phyloP scores from a whole-genome alignment of 2,888 invertebrate genomes.

The Taenaris catops region DNA sequence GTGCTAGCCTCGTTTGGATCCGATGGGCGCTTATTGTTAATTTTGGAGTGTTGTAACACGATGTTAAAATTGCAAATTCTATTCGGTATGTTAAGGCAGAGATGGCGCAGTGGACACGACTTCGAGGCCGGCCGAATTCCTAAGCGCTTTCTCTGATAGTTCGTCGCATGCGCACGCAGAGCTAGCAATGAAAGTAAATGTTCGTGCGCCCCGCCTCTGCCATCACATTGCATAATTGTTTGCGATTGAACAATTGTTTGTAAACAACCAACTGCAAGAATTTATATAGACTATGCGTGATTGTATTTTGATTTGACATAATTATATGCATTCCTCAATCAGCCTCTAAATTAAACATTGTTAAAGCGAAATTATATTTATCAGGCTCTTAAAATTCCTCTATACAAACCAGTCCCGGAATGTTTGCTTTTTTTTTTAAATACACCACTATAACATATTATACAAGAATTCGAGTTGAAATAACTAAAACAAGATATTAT shows the following conservation, averaged over 20 bases:
- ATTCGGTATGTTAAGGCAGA: conserved; percentile 15
- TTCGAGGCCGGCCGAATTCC: conserved; percentile 62
- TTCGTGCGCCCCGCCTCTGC: conserved; percentile 50
- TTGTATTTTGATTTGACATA: conserved; percentile 48
- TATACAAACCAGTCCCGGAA: too few relatives aligned
- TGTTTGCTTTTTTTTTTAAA: too few relatives aligned
- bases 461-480: conserved; percentile 3
- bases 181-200: conserved; percentile 71
- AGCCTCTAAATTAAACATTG: conserved; percentile 4
- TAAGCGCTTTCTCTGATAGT: conserved; percentile 70
- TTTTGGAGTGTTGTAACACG: conserved; percentile 6
- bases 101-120: conserved; percentile 13
- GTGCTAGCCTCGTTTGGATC: conserved; percentile 6
- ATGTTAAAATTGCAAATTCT: conserved; percentile 15
- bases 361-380: conserved; percentile 13
- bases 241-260: conserved; percentile 71
- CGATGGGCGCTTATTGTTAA: conserved; percentile 12
- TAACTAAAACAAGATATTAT: conserved; percentile 5
- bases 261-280: conserved; percentile 62
- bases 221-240: conserved; percentile 73
- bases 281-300: conserved; percentile 55
- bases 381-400: conserved; percentile 4
- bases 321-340: conserved; percentile 12
- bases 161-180: conserved; percentile 38
- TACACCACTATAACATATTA: too few relatives aligned